These are phyloP conservation scores for Cancer borealis DNA, from an alignment of 2,888 invertebrate species.

Conservation along the genomic window DNA sequence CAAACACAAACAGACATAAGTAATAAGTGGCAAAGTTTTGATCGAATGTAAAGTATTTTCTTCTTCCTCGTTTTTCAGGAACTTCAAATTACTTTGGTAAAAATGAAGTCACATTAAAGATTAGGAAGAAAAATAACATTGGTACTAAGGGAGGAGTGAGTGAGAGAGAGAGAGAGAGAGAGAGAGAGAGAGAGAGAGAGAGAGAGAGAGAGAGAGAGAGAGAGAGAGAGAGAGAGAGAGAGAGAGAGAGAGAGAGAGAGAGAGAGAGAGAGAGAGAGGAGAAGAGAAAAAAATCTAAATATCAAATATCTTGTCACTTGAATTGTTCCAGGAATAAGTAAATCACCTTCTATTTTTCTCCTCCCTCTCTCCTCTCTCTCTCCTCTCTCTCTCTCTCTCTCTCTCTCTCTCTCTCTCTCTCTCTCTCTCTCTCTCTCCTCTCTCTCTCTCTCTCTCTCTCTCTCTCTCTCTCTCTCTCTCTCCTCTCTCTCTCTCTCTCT, in stretches of 20 bases:
- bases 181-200: slow-evolving; percentile 45
- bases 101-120: too few relatives aligned
- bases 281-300: neutral
- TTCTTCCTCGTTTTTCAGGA: too few relatives aligned
- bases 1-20: too few relatives aligned
- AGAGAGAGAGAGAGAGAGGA: too few relatives aligned
- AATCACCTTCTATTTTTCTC: neutral
- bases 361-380: neutral
- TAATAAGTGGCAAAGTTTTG: too few relatives aligned
- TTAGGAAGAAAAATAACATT: neutral
- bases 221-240: slow-evolving; percentile 45
- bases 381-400: slow-evolving; percentile 30
- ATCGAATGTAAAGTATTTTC: too few relatives aligned
- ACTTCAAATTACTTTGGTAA: too few relatives aligned
- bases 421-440: slow-evolving; percentile 38
- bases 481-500: too few relatives aligned
- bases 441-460: neutral
- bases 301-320: neutral
- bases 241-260: neutral
- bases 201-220: slow-evolving; percentile 45
- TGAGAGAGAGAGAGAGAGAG: slow-evolving; percentile 43
- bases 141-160: slow-evolving; percentile 35
- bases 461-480: slow-evolving; percentile 40
- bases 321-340: too few relatives aligned
- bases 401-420: slow-evolving; percentile 45